Evolutionary conservation across 2,888 invertebrate genomes (phyloP).

Genomic region (Hofmannophila pseudospretella): DNA sequence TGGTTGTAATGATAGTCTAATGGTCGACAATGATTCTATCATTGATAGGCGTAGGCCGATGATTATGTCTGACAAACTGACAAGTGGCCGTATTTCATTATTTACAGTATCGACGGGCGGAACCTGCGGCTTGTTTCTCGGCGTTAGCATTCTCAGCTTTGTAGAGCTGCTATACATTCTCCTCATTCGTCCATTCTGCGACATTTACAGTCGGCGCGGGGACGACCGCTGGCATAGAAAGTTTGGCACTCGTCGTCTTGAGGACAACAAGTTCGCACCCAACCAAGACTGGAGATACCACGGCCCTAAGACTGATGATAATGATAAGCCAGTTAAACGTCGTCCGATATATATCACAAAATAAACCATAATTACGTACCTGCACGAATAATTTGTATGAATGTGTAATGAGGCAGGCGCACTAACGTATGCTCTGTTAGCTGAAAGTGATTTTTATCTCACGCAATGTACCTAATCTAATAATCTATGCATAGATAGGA

Average conservation of each 20-base stretch:
- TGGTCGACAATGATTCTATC: too few species aligned
- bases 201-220: conserved; percentile 60
- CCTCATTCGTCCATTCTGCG: conserved; percentile 62
- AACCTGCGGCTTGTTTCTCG: conserved; percentile 81
- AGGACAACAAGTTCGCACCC: conserved; percentile 49
- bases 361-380: too few species aligned
- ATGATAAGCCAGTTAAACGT: conserved; percentile 3
- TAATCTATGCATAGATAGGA: too few species aligned
- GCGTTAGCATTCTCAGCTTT: conserved; percentile 82
- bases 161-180: conserved; percentile 81
- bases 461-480: neutral
- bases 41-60: too few species aligned
- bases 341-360: neutral
- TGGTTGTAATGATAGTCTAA: too few species aligned
- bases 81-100: too few species aligned
- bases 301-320: neutral
- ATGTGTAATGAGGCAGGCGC: neutral
- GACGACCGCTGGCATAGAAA: conserved; percentile 62
- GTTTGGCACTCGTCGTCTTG: conserved; percentile 47
- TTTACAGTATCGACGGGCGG: conserved; percentile 82
- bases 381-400: too few species aligned
- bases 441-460: conserved; percentile 18
- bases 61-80: too few species aligned
- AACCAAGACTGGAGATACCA: conserved; percentile 42
- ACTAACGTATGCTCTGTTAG: conserved; percentile 15